Evolutionary conservation across 2,888 invertebrate species (phyloP).

Genomic region (Koerneria pararmatus): DNA sequence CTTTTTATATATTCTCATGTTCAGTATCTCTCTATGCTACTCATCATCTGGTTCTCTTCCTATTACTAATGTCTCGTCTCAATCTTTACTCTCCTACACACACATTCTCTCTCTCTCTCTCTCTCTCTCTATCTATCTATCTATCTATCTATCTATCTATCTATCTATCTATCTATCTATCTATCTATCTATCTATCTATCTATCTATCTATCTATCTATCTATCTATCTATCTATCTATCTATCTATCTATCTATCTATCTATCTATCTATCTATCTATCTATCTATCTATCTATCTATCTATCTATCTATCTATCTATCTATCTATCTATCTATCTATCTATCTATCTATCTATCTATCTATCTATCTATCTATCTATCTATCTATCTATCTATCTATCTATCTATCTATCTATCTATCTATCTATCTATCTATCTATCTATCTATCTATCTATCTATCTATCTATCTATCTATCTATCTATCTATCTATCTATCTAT

Average conservation of each 20-base stretch:
- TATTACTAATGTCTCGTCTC: too few relatives aligned
- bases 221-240: not conserved
- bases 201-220: not conserved
- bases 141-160: conserved; percentile 1
- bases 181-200: not conserved
- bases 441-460: not conserved
- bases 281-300: not conserved
- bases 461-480: not conserved
- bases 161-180: not conserved
- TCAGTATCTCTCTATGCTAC: too few relatives aligned
- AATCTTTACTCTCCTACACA: too few relatives aligned
- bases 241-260: not conserved
- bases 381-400: not conserved
- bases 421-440: not conserved
- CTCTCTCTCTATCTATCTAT: not conserved
- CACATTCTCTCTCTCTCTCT: conserved; percentile 11
- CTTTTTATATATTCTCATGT: too few relatives aligned
- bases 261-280: not conserved
- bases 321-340: not conserved
- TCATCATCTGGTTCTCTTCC: too few relatives aligned
- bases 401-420: not conserved
- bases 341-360: not conserved
- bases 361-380: not conserved
- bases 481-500: not conserved
- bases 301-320: not conserved